Conservation (phyloP, 2,797 vertebrate genomes). For the Rhadinocentrus ornatus region DNA sequence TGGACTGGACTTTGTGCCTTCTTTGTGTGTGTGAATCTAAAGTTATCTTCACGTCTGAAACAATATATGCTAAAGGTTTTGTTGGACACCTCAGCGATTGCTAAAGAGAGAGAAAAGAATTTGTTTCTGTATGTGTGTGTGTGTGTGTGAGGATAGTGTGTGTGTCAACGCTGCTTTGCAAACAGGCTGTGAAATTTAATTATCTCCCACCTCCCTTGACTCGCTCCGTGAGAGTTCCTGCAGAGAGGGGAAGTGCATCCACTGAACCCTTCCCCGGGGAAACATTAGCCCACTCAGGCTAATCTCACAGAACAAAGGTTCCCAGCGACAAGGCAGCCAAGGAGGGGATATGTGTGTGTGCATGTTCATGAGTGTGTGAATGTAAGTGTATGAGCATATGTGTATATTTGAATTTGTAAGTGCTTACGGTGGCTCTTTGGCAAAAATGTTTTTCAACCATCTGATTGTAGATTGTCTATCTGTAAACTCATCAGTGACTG, state of each 20-base stretch:
- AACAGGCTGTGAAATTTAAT: constrained; percentile 89
- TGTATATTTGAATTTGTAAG: constrained; percentile 45
- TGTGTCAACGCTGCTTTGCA: constrained; percentile 71
- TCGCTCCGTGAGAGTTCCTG: constrained; percentile 81
- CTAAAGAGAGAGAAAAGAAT: constrained; percentile 40
- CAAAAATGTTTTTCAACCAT: constrained; percentile 33
- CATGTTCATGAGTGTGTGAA: constrained; percentile 5
- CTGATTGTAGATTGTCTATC: constrained; percentile 14
- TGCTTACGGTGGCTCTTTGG: constrained; percentile 15
- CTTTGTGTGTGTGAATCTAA: constrained; percentile 37
- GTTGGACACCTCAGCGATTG: constrained; percentile 50
- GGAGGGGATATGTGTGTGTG: constrained; percentile 63
- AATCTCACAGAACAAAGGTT: constrained; percentile 87
- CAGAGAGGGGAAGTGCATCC: constrained; percentile 86
- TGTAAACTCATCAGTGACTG: constrained; percentile 1
- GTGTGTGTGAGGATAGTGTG: constrained; percentile 36
- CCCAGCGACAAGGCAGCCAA: constrained; percentile 81
- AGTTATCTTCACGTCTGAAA: constrained; percentile 55
- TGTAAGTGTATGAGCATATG: constrained; percentile 2
- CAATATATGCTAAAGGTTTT: constrained; percentile 57
- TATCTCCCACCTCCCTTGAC: constrained; percentile 85
- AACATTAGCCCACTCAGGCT: constrained; percentile 87
- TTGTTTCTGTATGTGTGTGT: constrained; percentile 31
- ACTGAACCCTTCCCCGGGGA: constrained; percentile 86
- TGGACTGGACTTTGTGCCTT: constrained; percentile 33